Percentiles rank a stretch among this genome's conserved stretches.
Evolutionary conservation across 2,113 vertebrate genomes (phyloP).

Genomic region (Semicossyphus pulcher): DNA sequence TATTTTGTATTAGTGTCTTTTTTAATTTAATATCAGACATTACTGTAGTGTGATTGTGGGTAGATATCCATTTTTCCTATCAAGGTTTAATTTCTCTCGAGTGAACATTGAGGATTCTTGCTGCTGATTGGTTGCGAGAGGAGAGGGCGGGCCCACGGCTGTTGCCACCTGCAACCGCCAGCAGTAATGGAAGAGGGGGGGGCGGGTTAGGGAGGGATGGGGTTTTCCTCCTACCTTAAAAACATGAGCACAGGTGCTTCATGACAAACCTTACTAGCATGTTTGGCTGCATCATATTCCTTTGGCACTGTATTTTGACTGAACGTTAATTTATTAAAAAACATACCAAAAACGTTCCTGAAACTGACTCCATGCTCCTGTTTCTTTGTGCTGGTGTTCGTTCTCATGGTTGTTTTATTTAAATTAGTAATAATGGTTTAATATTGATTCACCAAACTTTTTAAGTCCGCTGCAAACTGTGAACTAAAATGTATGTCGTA

Average conservation of each 20-base stretch:
- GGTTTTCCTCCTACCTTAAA: constrained; percentile 75
- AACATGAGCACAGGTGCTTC: constrained; percentile 95
- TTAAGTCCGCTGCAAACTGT: too few species aligned
- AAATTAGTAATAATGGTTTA: too few species aligned
- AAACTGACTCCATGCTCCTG: constrained; percentile 22
- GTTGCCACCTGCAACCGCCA: constrained; percentile 93
- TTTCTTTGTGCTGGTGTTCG: background rate
- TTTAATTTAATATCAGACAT: constrained; percentile 93
- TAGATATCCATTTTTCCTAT: constrained; percentile 80
- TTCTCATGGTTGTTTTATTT: too few species aligned
- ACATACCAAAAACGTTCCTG: constrained; percentile 81
- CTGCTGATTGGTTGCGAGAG: constrained; percentile 83
- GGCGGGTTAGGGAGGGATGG: constrained; percentile 16
- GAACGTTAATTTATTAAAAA: constrained; percentile 99
- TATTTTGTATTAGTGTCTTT: constrained; percentile 89
- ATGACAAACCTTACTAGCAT: constrained; percentile 93
- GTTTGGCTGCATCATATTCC: constrained; percentile 97
- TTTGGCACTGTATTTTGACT: constrained; percentile 99
- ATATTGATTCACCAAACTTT: too few species aligned
- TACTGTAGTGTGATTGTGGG: constrained; percentile 97
- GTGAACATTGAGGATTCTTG: constrained; percentile 86
- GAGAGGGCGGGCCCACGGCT: constrained; percentile 84
- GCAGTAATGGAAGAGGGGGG: constrained; percentile 78
- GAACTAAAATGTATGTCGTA: too few species aligned
- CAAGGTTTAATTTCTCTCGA: constrained; percentile 59